phyloP scores from a whole-genome alignment of 1,140 invertebrate genomes.

The Lordiphosa collinella region DNA sequence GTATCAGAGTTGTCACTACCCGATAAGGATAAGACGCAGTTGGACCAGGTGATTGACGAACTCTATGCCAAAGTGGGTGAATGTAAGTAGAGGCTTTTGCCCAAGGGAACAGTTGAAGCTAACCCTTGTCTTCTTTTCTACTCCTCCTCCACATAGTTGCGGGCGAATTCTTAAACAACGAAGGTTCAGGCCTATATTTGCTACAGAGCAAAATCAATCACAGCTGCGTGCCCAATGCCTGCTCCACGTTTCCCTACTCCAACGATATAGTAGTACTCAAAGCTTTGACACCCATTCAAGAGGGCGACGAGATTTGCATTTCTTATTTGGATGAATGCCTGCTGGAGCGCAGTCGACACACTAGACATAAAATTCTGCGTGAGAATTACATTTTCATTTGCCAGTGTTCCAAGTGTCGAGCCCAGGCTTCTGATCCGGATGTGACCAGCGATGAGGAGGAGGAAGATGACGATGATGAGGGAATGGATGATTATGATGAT shows the following conservation, averaged over 20 bases:
- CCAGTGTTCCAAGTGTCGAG: slow-evolving; percentile 88
- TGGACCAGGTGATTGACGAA: slow-evolving; percentile 89
- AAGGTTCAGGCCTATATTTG: slow-evolving; percentile 93
- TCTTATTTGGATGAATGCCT: slow-evolving; percentile 94
- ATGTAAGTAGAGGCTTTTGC: slow-evolving; percentile 81
- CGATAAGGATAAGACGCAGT: slow-evolving; percentile 83
- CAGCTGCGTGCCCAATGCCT: slow-evolving; percentile 94
- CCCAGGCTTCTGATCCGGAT: slow-evolving; percentile 88
- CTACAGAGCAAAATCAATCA: slow-evolving; percentile 95
- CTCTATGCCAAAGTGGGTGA: slow-evolving; percentile 91
- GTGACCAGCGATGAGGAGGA: slow-evolving; percentile 87
- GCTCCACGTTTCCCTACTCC: slow-evolving; percentile 91
- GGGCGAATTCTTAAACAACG: slow-evolving; percentile 94
- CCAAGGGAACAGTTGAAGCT: too few species aligned
- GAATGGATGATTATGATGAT: slow-evolving; percentile 57
- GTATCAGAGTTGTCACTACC: slow-evolving; percentile 85
- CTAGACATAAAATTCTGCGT: slow-evolving; percentile 88
- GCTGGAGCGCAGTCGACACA: slow-evolving; percentile 89
- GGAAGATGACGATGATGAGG: slow-evolving; percentile 77
- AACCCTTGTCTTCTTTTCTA: slow-evolving; percentile 19
- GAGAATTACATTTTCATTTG: slow-evolving; percentile 88
- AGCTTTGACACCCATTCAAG: slow-evolving; percentile 87
- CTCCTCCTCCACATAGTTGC: slow-evolving; percentile 83
- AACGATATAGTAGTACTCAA: slow-evolving; percentile 89
- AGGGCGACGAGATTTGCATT: slow-evolving; percentile 94